Evolutionary conservation across 2,888 invertebrate genomes (phyloP).

Genomic region (Eupithecia vulgata): DNA sequence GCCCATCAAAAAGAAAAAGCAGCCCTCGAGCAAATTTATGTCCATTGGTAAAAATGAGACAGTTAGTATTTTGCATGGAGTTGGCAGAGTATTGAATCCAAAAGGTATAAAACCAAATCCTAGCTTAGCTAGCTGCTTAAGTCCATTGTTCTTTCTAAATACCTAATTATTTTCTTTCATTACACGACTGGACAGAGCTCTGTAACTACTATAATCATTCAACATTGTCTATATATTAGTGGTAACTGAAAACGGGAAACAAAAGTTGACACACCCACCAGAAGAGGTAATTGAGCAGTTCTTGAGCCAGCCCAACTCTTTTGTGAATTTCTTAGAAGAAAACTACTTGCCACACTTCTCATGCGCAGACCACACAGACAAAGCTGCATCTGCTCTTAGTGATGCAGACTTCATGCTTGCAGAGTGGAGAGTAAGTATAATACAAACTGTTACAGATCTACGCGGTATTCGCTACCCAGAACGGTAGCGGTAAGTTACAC

Average conservation of each 20-base stretch:
- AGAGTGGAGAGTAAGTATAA: constrained; percentile 85
- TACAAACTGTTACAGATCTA: too few species aligned
- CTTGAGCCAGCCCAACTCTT: constrained; percentile 86
- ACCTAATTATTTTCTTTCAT: too few species aligned
- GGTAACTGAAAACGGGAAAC: constrained; percentile 58
- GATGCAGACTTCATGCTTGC: constrained; percentile 87
- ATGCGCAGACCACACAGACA: constrained; percentile 84
- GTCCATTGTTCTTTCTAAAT: too few species aligned
- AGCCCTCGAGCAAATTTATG: constrained; percentile 69
- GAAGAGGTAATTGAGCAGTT: constrained; percentile 87
- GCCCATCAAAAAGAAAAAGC: constrained; percentile 74
- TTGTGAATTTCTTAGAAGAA: constrained; percentile 88
- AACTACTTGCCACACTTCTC: constrained; percentile 90
- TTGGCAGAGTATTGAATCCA: constrained; percentile 90
- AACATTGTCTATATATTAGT: constrained; percentile 44
- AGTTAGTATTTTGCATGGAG: constrained; percentile 89
- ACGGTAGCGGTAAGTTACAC: background rate
- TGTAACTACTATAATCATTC: background rate
- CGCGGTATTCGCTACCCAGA: background rate
- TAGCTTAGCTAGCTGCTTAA: background rate
- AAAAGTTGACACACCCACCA: constrained; percentile 85
- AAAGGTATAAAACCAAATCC: constrained; percentile 84
- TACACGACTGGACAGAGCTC: too few species aligned
- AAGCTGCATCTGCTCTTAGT: constrained; percentile 87
- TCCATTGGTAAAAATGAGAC: constrained; percentile 87